Conservation (phyloP, 2,888 invertebrate genomes). For the Acronicta alni region DNA sequence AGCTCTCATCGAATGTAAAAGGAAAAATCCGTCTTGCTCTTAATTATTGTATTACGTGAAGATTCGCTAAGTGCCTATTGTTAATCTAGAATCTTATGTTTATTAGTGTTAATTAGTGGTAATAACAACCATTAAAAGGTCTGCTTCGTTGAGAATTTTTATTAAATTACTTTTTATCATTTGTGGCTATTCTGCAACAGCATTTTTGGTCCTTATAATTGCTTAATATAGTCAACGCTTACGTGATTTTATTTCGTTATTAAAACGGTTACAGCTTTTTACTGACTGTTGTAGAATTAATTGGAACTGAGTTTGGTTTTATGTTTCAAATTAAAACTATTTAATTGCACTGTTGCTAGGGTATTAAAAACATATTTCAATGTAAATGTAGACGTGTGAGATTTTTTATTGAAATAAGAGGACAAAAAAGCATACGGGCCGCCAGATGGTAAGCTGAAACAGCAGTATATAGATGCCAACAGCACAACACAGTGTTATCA, state of each 20-base stretch:
- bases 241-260: conserved; percentile 12
- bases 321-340: neutral
- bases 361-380: neutral
- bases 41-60: conserved; percentile 13
- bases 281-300: neutral
- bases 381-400: neutral
- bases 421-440: no score
- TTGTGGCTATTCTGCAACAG: conserved; percentile 2
- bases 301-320: neutral
- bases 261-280: neutral
- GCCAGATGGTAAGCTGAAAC: no score
- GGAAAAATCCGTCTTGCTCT: neutral
- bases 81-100: conserved; percentile 16
- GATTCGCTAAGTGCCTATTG: conserved; percentile 27
- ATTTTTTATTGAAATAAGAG: no score
- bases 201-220: conserved; percentile 10
- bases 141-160: conserved; percentile 21
- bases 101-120: conserved; percentile 34
- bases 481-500: no score
- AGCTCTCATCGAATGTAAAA: neutral
- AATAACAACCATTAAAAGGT: conserved; percentile 24
- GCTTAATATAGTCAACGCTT: neutral
- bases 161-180: conserved; percentile 12
- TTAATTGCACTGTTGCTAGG: neutral
- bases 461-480: no score